Percentiles rank a stretch among this genome's conserved stretches.
Conservation (phyloP, 2,797 vertebrate genomes). For the Lagocephalus sceleratus region DNA sequence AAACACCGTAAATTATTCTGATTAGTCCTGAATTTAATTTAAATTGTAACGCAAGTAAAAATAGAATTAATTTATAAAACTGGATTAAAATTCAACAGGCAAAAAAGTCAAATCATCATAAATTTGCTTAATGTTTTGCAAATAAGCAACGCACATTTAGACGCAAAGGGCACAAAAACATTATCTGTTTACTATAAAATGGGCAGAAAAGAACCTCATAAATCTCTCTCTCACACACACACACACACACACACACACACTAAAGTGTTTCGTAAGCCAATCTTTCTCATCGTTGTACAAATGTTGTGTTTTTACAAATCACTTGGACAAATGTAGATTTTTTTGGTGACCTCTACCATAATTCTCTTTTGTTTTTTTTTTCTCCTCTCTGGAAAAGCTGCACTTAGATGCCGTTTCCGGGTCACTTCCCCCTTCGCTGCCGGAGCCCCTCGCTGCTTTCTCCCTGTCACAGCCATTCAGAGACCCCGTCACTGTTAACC, state of each 20-base stretch:
- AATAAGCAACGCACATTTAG: neutral
- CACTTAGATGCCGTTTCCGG: slow-evolving; percentile 66
- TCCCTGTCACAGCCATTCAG: slow-evolving; percentile 71
- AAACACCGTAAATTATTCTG: neutral
- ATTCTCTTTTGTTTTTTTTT: slow-evolving; percentile 26
- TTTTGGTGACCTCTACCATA: slow-evolving; percentile 49
- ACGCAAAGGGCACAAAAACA: too few species aligned
- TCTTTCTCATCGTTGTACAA: too few species aligned
- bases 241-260: too few species aligned
- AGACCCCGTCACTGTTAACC: slow-evolving; percentile 54
- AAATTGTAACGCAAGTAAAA: too few species aligned
- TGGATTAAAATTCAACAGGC: neutral
- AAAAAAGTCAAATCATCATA: neutral
- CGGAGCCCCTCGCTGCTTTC: slow-evolving; percentile 65
- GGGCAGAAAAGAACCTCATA: too few species aligned
- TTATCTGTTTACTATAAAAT: too few species aligned
- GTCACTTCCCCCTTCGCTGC: slow-evolving; percentile 69
- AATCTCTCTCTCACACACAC: too few species aligned
- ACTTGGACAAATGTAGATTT: slow-evolving; percentile 38
- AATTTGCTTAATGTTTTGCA: neutral
- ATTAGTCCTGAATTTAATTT: neutral
- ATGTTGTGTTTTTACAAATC: slow-evolving; percentile 8
- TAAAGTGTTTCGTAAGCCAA: too few species aligned
- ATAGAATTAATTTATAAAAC: neutral
- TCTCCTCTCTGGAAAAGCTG: slow-evolving; percentile 49